Percentiles rank a stretch among this genome's conserved stretches.
Evolutionary conservation across 2,797 vertebrate species (phyloP).

Genomic region (Enteromius anoplus): DNA sequence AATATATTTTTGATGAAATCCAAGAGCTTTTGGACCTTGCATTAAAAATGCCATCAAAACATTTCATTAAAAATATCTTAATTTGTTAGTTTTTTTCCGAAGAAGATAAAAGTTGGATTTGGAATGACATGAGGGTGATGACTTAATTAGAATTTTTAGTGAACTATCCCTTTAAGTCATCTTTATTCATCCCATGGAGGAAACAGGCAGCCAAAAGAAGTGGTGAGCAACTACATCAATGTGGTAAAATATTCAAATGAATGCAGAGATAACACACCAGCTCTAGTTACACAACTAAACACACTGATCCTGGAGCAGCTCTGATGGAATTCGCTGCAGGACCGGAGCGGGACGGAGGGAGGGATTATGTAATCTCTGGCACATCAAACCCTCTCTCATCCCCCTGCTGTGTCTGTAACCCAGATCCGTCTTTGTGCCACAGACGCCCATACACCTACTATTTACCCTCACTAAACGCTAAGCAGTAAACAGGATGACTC

Average conservation of each 20-base stretch:
- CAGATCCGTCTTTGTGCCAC: conserved; percentile 44
- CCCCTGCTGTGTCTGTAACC: conserved; percentile 43
- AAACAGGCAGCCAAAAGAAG: neutral
- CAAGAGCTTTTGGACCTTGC: no score
- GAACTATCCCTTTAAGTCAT: neutral
- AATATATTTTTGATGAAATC: no score
- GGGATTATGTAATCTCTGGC: conserved; percentile 67
- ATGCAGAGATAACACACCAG: conserved; percentile 11
- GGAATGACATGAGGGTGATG: no score
- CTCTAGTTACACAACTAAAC: conserved; percentile 20
- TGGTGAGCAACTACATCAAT: neutral
- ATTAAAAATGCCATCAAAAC: no score
- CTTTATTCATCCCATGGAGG: neutral
- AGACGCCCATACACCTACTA: conserved; percentile 17
- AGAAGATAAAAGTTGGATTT: no score
- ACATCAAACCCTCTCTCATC: conserved; percentile 42
- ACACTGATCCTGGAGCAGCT: conserved; percentile 29
- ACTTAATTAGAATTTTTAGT: neutral
- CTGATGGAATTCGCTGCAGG: conserved; percentile 26
- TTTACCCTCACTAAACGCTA: neutral
- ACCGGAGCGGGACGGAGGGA: conserved; percentile 19
- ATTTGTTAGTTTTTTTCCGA: neutral
- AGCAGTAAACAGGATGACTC: conserved; percentile 13
- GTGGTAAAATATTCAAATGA: neutral
- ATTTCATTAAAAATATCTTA: neutral